Percentiles rank a stretch among this genome's conserved stretches.
phyloP scores from a whole-genome alignment of 1,140 invertebrate genomes.

The Apis laboriosa region DNA sequence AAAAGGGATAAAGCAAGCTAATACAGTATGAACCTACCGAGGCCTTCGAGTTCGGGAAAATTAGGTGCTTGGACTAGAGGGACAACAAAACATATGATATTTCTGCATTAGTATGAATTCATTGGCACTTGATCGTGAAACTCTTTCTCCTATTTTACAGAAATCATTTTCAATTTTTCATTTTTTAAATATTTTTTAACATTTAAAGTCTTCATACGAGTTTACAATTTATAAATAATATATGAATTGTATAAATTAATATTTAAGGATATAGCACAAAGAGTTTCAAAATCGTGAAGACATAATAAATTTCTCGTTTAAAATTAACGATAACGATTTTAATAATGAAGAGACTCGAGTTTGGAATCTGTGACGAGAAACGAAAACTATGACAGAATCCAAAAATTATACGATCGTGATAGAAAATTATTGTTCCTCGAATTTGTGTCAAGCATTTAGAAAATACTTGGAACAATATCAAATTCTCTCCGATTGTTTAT shows the following conservation, averaged over 20 bases:
- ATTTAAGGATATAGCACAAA: constrained; percentile 32
- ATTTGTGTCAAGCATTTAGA: constrained; percentile 6
- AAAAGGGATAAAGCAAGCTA: constrained; percentile 72
- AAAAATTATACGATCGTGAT: constrained; percentile 11
- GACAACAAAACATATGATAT: constrained; percentile 80
- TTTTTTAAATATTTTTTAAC: neutral
- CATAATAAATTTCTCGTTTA: constrained; percentile 39
- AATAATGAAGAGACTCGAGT: constrained; percentile 4
- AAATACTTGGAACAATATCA: neutral
- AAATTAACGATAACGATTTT: constrained; percentile 30
- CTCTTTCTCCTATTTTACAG: constrained; percentile 44
- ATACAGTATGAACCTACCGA: constrained; percentile 85
- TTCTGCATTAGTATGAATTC: constrained; percentile 76
- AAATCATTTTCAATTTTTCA: neutral
- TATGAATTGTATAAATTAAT: no score
- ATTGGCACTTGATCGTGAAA: constrained; percentile 65
- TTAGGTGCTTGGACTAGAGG: constrained; percentile 86
- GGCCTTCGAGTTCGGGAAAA: constrained; percentile 85
- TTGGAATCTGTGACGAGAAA: neutral
- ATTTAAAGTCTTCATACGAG: neutral
- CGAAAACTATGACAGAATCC: neutral
- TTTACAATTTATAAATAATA: neutral
- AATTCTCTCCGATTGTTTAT: neutral
- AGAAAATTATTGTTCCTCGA: constrained; percentile 8
- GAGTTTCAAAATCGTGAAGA: constrained; percentile 57